These are phyloP conservation scores for Aythya fuligula DNA, from an alignment of 2,797 vertebrate genomes.

Conservation along the genomic window DNA sequence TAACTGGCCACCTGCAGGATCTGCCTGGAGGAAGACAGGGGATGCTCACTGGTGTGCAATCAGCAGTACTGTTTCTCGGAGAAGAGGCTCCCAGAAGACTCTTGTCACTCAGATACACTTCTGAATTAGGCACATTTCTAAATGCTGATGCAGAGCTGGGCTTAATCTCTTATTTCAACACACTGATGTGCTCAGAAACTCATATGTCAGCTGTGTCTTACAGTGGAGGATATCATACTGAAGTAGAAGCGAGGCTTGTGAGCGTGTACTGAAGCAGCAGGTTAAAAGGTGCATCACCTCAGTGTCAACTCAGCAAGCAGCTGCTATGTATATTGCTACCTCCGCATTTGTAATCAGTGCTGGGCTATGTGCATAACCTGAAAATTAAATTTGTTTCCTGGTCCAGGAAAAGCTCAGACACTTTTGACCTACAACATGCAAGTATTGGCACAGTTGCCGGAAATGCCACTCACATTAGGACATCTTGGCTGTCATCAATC, in stretches of 20 bases:
- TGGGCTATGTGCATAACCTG: not conserved
- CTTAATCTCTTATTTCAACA: not conserved
- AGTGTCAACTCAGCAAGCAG: not conserved
- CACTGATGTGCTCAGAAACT: not conserved
- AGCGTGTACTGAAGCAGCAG: not conserved
- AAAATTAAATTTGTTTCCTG: not conserved
- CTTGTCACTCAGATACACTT: not conserved
- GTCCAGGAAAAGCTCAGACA: not conserved
- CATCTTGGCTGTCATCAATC: not conserved
- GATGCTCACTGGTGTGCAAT: not conserved
- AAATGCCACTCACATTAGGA: slow-evolving; percentile 11
- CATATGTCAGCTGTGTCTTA: not conserved
- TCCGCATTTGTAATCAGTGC: not conserved
- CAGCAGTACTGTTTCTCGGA: not conserved
- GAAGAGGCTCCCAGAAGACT: not conserved
- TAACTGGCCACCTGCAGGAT: too few relatives aligned
- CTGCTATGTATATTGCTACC: not conserved
- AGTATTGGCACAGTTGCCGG: not conserved
- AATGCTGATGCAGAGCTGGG: not conserved
- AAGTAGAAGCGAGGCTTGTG: not conserved
- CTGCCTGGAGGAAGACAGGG: not conserved
- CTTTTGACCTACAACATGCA: slow-evolving; percentile 1
- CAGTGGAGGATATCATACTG: not conserved
- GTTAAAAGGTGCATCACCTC: not conserved
- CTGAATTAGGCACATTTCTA: not conserved